Evolutionary conservation across 2,888 invertebrate species (phyloP).

Genomic region (Folsomia manolachei): DNA sequence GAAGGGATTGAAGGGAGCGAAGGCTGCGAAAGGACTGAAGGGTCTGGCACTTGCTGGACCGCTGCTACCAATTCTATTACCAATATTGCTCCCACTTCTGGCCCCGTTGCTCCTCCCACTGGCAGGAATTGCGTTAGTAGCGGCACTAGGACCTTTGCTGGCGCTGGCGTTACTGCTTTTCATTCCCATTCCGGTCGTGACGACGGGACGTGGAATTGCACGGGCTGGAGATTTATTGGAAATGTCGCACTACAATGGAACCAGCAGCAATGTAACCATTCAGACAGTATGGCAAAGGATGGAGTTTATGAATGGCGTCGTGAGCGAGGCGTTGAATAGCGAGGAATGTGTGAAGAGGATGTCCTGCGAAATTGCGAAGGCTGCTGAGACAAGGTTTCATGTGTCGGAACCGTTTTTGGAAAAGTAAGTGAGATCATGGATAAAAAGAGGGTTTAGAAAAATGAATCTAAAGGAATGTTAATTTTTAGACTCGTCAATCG

Average conservation of each 20-base stretch:
- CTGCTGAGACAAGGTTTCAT: too few species aligned
- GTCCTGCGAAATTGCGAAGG: not conserved
- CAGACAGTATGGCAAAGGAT: not conserved
- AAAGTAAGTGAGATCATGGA: not conserved
- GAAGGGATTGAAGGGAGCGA: slow-evolving; percentile 33
- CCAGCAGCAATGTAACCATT: too few species aligned
- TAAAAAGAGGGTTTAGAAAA: not conserved
- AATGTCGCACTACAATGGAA: too few species aligned
- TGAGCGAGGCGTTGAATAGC: too few species aligned
- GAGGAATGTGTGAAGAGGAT: not conserved
- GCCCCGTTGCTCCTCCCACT: slow-evolving; percentile 21
- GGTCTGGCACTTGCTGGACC: not conserved
- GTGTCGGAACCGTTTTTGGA: not conserved
- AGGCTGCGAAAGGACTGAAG: slow-evolving; percentile 3
- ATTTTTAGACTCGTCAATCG: not conserved
- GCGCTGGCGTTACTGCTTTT: slow-evolving; percentile 20
- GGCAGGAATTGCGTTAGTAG: slow-evolving; percentile 13
- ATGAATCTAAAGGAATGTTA: not conserved
- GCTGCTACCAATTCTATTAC: slow-evolving; percentile 23
- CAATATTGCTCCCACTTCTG: slow-evolving; percentile 19
- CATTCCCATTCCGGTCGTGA: slow-evolving; percentile 17
- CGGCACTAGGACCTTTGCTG: slow-evolving; percentile 19
- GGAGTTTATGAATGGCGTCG: not conserved
- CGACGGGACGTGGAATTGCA: not conserved
- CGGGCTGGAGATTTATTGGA: too few species aligned